phyloP scores from a whole-genome alignment of 2,113 vertebrate genomes.

The Riparia riparia region DNA sequence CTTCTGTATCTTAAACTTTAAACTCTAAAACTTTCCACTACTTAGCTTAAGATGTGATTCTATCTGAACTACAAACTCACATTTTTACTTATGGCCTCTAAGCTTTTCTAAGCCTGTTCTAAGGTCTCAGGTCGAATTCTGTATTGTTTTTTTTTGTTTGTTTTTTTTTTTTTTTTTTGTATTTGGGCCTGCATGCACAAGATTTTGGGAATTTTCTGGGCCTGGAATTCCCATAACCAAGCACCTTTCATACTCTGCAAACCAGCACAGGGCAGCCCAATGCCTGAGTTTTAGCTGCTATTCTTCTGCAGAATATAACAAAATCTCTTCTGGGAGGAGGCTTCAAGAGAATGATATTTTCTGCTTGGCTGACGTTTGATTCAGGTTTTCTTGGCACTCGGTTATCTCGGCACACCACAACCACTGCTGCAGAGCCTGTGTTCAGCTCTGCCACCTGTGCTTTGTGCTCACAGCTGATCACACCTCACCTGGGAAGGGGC shows the following conservation, averaged over 20 bases:
- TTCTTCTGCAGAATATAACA: neutral
- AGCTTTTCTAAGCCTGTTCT: neutral
- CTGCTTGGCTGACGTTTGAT: neutral
- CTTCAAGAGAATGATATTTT: neutral
- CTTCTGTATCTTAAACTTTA: neutral
- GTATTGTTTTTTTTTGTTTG: neutral
- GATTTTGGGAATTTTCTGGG: neutral
- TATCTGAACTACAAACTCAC: neutral
- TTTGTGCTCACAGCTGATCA: neutral
- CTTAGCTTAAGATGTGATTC: neutral
- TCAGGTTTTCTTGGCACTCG: neutral
- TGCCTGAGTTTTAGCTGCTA: neutral
- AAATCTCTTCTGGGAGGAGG: neutral
- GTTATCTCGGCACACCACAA: neutral
- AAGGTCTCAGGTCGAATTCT: neutral
- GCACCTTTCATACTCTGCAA: neutral
- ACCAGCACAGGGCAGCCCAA: neutral
- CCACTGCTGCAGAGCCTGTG: neutral
- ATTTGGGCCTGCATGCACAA: neutral
- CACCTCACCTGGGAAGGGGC: neutral
- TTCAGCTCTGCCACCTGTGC: neutral
- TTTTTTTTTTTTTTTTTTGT: neutral
- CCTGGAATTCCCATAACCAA: neutral
- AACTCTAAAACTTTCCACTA: neutral
- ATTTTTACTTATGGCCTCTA: neutral